Evolutionary conservation across 92 coral and sea anemone genomes (phyloP), one percentile per base, ranked within the genome.

Genomic region (Porites cylindrica): DNA sequence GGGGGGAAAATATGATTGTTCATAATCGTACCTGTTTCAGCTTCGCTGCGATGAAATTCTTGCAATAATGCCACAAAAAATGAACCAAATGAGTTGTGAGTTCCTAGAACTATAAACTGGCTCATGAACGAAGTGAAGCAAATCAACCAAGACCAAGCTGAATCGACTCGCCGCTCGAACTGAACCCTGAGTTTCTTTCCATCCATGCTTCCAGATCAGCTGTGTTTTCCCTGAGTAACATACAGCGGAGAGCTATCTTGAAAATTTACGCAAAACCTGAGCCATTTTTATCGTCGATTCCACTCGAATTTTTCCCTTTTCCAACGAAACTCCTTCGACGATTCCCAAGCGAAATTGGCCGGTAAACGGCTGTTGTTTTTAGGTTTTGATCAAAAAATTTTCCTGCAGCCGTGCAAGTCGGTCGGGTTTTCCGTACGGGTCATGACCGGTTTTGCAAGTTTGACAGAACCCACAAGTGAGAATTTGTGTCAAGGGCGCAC

Each of bases 371-470:
- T 2, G 81, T 38, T 38, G 87, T 51, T 83, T 83, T 24, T 14
- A 54, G 38, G 72, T 83, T 82, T 83, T 83, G 87, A 75, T 83
- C 81, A 26, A 65, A 74, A 75, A 63, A 60, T 83, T 83, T 83
- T 60, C 72, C 24, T 19, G 87, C 81, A 74, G 58, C 71, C 81
- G 11, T 73, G 81, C 87, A 85, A 85, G 89, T 66, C n/a, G 82
- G 32, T 76, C 89, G 84, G 65, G 89, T 85, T 85, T 85, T 9
- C 66, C 58, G 20, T 72, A 66, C 89, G 86, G 77, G 79, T 58
- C 84, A 85, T 79, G 87, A 92, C 95, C 95, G 93, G 95, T 92
- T 90, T 90, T 86, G 93, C 95, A 83, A 92, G 95, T 92, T 92
- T 90, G 59, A 29, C 84, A 17, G 1, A 38, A 38, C 47, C 47